These are phyloP conservation scores for Triplophysa yarkandensis DNA, from an alignment of 2,797 vertebrate genomes.

Conservation along the genomic window DNA sequence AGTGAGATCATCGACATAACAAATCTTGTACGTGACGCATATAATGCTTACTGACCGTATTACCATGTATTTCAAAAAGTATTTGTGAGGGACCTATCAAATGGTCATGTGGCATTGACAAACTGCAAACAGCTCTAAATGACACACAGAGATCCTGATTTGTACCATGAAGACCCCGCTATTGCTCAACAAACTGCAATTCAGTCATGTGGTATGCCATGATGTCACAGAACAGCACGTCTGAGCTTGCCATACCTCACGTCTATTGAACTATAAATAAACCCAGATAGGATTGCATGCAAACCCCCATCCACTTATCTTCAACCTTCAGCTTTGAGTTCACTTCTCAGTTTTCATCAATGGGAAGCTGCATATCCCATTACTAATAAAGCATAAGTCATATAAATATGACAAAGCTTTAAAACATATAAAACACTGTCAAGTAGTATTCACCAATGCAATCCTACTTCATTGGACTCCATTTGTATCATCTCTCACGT, in stretches of 20 bases:
- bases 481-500: background rate
- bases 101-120: background rate
- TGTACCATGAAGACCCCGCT: slow-evolving; percentile 7
- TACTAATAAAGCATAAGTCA: slow-evolving; percentile 14
- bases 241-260: slow-evolving; percentile 51
- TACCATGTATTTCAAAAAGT: too few species aligned
- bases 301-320: slow-evolving; percentile 34
- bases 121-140: background rate
- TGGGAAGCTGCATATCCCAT: slow-evolving; percentile 52
- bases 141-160: slow-evolving; percentile 1
- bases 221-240: slow-evolving; percentile 55
- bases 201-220: slow-evolving; percentile 51
- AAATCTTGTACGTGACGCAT: too few species aligned
- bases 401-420: background rate
- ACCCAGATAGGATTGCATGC: slow-evolving; percentile 54
- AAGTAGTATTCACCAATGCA: background rate
- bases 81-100: background rate
- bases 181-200: slow-evolving; percentile 43
- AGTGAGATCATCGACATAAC: too few species aligned
- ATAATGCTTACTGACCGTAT: too few species aligned
- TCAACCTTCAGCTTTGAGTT: slow-evolving; percentile 16
- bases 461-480: background rate
- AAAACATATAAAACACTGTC: background rate
- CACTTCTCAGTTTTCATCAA: slow-evolving; percentile 47
- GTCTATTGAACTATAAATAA: slow-evolving; percentile 61